Percentiles rank a stretch among this genome's conserved stretches.
These are phyloP conservation scores for Phylloscopus trochilus DNA, from an alignment of 2,113 vertebrate species.

Conservation along the genomic window DNA sequence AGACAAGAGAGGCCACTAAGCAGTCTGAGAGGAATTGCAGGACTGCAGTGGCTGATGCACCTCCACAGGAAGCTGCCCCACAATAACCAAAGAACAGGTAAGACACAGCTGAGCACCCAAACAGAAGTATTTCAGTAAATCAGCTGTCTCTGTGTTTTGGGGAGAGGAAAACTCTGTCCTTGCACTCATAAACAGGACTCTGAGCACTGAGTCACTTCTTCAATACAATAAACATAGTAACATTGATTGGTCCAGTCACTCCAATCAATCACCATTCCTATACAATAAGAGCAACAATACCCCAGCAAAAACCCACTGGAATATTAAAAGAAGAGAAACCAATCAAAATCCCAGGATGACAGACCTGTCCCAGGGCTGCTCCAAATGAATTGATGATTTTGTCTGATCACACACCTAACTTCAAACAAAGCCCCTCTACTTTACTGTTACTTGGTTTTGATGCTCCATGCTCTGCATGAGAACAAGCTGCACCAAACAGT, in stretches of 20 bases:
- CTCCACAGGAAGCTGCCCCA: not conserved
- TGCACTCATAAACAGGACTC: not conserved
- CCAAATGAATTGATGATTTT: not conserved
- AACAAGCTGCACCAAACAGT: not conserved
- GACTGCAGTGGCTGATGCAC: not conserved
- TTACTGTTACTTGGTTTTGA: not conserved
- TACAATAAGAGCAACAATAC: accelerated
- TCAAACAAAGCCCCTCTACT: not conserved
- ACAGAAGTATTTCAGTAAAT: not conserved
- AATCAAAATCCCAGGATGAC: not conserved
- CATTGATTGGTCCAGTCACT: not conserved
- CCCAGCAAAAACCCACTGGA: not conserved
- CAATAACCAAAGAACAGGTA: not conserved
- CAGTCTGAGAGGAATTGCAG: not conserved
- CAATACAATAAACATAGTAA: not conserved
- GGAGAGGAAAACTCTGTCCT: not conserved
- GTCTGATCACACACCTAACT: not conserved
- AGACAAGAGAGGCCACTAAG: not conserved
- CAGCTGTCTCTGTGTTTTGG: not conserved
- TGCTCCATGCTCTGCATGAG: not conserved
- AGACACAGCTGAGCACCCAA: not conserved
- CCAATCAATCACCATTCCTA: not conserved
- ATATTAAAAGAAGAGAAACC: not conserved
- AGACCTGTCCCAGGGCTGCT: not conserved
- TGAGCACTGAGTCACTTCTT: not conserved